These are phyloP conservation scores for Cromileptes altivelis DNA, from an alignment of 2,113 vertebrate genomes.

Conservation along the genomic window DNA sequence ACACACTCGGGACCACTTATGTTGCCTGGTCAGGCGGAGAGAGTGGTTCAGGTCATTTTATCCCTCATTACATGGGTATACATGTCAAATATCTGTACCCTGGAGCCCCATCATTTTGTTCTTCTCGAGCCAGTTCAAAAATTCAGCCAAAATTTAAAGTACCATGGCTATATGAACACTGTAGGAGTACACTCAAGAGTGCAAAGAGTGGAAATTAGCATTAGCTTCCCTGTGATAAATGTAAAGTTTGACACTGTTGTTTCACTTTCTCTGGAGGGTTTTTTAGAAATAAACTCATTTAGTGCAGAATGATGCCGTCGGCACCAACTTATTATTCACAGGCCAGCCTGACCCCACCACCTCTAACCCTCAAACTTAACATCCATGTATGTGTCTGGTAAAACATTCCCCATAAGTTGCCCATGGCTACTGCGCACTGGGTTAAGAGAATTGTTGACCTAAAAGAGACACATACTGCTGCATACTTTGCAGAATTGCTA, in stretches of 20 bases:
- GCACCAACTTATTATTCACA: not conserved
- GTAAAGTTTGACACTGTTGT: not conserved
- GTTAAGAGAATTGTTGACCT: constrained; percentile 2
- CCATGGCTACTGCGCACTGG: not conserved
- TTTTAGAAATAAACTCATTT: no score
- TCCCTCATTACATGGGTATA: constrained; percentile 63
- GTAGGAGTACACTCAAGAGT: not conserved
- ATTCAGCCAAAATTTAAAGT: constrained; percentile 12
- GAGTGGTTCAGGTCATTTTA: constrained; percentile 53
- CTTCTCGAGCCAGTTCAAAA: constrained; percentile 12
- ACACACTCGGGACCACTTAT: constrained; percentile 54
- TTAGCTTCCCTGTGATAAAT: not conserved
- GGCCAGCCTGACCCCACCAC: not conserved
- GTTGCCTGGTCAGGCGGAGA: constrained; percentile 45
- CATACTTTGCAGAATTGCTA: not conserved
- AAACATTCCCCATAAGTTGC: not conserved
- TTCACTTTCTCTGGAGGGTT: not conserved
- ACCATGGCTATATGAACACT: not conserved
- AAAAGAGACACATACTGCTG: not conserved
- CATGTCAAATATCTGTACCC: constrained; percentile 50
- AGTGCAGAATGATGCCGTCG: no score
- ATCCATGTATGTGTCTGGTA: not conserved
- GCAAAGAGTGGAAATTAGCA: not conserved
- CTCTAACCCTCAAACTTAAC: not conserved
- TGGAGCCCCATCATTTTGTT: constrained; percentile 24